Percentiles rank a stretch among this genome's conserved stretches.
These are phyloP conservation scores for Drosophila paracracens DNA, from an alignment of 2,888 invertebrate species.

Conservation along the genomic window DNA sequence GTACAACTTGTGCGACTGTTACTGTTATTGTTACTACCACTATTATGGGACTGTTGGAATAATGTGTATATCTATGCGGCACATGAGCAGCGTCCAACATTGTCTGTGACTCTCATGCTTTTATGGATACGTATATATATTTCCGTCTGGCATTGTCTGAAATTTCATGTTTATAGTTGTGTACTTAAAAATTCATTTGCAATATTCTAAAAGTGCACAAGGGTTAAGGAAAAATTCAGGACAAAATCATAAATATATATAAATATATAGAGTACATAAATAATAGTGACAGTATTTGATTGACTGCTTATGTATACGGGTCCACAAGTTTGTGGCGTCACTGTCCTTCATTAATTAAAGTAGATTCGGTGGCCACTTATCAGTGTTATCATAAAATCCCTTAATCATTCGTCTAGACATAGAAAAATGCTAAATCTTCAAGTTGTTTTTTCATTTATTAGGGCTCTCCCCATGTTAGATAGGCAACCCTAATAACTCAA, in stretches of 20 bases:
- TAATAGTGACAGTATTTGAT: not conserved
- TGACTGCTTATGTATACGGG: not conserved
- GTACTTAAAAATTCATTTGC: not conserved
- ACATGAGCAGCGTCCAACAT: not conserved
- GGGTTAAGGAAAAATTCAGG: not conserved
- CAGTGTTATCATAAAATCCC: not conserved
- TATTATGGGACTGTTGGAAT: constrained; percentile 47
- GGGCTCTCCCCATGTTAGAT: constrained; percentile 1
- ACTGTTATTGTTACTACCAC: constrained; percentile 66
- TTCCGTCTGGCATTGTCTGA: not conserved
- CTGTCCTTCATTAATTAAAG: not conserved
- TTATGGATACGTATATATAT: not conserved
- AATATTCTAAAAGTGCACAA: not conserved
- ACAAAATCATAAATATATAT: not conserved
- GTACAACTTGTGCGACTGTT: constrained; percentile 59
- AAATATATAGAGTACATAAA: not conserved
- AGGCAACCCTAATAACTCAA: constrained; percentile 46
- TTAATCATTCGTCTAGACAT: constrained; percentile 22
- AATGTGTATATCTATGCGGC: constrained; percentile 28
- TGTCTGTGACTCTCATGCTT: not conserved
- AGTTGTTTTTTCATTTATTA: not conserved
- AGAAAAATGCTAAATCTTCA: not conserved
- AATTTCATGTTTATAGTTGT: not conserved
- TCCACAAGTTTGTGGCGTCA: not conserved
- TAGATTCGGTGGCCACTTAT: not conserved